A percentile compares a stretch with the other conserved stretches of the same genome.
These are phyloP conservation scores for Cantharis rustica DNA, from an alignment of 2,888 invertebrate genomes.

Conservation along the genomic window DNA sequence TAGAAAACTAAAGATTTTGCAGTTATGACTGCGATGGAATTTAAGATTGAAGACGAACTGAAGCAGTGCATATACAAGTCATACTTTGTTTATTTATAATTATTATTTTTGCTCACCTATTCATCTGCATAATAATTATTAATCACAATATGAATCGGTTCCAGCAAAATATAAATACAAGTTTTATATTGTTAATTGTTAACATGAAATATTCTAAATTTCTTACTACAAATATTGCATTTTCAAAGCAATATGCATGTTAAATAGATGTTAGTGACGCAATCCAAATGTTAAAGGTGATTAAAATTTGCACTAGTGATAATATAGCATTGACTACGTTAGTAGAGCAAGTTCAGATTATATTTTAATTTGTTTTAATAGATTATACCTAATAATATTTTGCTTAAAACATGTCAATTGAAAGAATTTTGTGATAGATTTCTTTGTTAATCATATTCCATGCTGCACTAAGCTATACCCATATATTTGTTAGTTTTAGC, in stretches of 20 bases:
- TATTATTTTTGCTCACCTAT: not conserved
- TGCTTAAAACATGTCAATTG: constrained; percentile 26
- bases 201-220: constrained; percentile 19
- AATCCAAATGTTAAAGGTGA: constrained; percentile 18
- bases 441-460: constrained; percentile 8
- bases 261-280: constrained; percentile 22
- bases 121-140: not conserved
- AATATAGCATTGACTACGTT: constrained; percentile 22
- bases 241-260: constrained; percentile 16
- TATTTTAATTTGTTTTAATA: constrained; percentile 9
- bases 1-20: constrained; percentile 18
- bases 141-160: not conserved
- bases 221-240: constrained; percentile 12
- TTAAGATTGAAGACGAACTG: constrained; percentile 16
- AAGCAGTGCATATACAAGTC: constrained; percentile 18
- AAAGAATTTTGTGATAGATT: constrained; percentile 25
- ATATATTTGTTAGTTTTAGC: constrained; percentile 1
- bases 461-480: constrained; percentile 1
- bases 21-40: constrained; percentile 19
- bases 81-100: constrained; percentile 19
- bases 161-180: not conserved
- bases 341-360: constrained; percentile 9
- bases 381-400: constrained; percentile 18
- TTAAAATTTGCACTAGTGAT: constrained; percentile 28
- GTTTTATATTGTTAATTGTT: constrained; percentile 22